Conservation (phyloP, 2,888 invertebrate species). For the Tetropium fuscum region DNA sequence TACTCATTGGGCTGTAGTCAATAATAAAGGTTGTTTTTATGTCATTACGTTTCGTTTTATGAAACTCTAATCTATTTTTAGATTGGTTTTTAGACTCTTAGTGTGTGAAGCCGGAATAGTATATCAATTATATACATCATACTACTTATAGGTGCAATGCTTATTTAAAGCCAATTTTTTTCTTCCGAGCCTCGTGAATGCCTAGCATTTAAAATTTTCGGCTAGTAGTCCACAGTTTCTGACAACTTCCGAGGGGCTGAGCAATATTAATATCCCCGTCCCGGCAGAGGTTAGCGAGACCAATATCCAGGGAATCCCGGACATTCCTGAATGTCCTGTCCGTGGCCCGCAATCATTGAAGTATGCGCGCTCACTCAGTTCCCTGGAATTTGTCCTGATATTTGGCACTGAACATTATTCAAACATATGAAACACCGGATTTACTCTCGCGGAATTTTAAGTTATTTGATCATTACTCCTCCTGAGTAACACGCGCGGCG, state of each 20-base stretch:
- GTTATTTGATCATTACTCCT: constrained; percentile 38
- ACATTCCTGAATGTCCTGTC: constrained; percentile 58
- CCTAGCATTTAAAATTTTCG: not conserved
- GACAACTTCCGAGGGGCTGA: constrained; percentile 14
- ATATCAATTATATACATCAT: too few relatives aligned
- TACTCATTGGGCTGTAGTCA: too few relatives aligned
- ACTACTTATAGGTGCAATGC: too few relatives aligned
- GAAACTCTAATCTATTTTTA: not conserved
- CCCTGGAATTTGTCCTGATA: constrained; percentile 58
- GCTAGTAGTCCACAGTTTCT: constrained; percentile 24
- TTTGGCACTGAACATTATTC: constrained; percentile 55
- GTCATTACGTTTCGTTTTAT: too few relatives aligned
- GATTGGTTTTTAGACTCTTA: too few relatives aligned
- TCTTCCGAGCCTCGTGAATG: not conserved
- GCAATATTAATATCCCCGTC: constrained; percentile 40
- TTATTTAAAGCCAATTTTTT: too few relatives aligned
- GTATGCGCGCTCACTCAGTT: constrained; percentile 54
- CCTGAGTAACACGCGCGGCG: not conserved
- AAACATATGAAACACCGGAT: constrained; percentile 52
- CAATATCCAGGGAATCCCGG: constrained; percentile 43
- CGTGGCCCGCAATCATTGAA: constrained; percentile 60
- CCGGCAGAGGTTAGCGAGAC: constrained; percentile 42
- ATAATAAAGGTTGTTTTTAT: too few relatives aligned
- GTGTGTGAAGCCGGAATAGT: too few relatives aligned
- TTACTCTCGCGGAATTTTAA: constrained; percentile 51